phyloP scores from a whole-genome alignment of 1,140 invertebrate species.

The Homarus americanus region DNA sequence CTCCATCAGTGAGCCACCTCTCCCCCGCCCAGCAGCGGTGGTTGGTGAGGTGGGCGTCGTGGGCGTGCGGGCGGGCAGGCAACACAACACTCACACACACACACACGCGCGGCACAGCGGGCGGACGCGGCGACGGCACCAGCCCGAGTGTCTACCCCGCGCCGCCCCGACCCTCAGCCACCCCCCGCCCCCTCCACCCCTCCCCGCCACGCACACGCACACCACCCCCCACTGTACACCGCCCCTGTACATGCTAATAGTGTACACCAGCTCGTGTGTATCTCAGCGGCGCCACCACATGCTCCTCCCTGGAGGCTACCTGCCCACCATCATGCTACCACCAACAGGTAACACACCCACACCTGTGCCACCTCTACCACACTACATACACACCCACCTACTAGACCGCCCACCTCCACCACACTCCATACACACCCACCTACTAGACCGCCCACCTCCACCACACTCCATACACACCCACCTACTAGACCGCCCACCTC shows the following conservation, averaged over 20 bases:
- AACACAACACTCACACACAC: slow-evolving; percentile 1
- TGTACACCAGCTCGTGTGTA: slow-evolving; percentile 20
- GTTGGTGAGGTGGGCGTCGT: slow-evolving; percentile 51
- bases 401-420: too few relatives aligned
- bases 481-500: not conserved
- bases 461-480: too few relatives aligned
- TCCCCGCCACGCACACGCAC: slow-evolving; percentile 11
- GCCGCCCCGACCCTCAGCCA: slow-evolving; percentile 3
- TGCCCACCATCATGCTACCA: too few relatives aligned
- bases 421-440: too few relatives aligned
- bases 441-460: too few relatives aligned
- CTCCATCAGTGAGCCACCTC: slow-evolving; percentile 55
- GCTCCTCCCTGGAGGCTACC: not conserved
- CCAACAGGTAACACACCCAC: too few relatives aligned
- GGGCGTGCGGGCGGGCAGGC: slow-evolving; percentile 38
- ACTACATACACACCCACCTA: too few relatives aligned
- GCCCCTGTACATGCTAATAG: too few relatives aligned
- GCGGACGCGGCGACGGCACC: slow-evolving; percentile 47
- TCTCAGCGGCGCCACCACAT: not conserved
- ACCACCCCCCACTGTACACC: slow-evolving; percentile 19
- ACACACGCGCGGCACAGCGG: slow-evolving; percentile 54
- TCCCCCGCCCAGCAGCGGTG: slow-evolving; percentile 62
- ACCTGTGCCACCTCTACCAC: too few relatives aligned
- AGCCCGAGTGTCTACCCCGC: slow-evolving; percentile 39
- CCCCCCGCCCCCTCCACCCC: slow-evolving; percentile 12